Conservation (phyloP, 1,140 invertebrate genomes). For the Scaptomyza graminum region DNA sequence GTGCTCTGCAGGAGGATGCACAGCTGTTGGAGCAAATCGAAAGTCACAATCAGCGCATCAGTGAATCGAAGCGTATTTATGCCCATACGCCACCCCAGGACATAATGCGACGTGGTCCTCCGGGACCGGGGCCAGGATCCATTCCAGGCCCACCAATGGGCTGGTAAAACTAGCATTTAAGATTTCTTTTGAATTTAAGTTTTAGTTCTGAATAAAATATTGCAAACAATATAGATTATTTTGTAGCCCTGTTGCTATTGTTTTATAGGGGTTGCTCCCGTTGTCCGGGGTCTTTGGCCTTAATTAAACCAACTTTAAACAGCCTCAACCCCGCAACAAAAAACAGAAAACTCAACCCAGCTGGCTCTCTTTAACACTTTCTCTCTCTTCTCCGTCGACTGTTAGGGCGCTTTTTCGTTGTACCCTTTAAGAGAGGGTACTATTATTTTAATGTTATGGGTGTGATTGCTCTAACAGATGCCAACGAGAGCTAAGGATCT, state of each 20-base stretch:
- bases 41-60: constrained; percentile 88
- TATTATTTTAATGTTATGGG: not conserved
- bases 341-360: constrained; percentile 41
- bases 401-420: constrained; percentile 9
- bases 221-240: not conserved
- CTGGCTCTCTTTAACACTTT: constrained; percentile 20
- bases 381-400: constrained; percentile 7
- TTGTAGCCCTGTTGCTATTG: constrained; percentile 48
- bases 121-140: not conserved
- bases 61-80: constrained; percentile 58
- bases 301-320: constrained; percentile 61
- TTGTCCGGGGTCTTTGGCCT: constrained; percentile 62
- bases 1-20: constrained; percentile 91
- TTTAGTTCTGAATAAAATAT: constrained; percentile 16
- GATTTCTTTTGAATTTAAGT: not conserved
- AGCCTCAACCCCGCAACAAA: constrained; percentile 43
- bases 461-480: not conserved
- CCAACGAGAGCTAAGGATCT: not conserved
- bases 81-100: constrained; percentile 61
- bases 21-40: constrained; percentile 94
- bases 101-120: constrained; percentile 32
- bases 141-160: constrained; percentile 42
- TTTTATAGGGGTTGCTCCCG: constrained; percentile 47
- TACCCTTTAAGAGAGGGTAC: not conserved
- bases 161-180: constrained; percentile 39